Evolutionary conservation across 2,797 vertebrate species (phyloP).

Genomic region (Vultur gryphus): DNA sequence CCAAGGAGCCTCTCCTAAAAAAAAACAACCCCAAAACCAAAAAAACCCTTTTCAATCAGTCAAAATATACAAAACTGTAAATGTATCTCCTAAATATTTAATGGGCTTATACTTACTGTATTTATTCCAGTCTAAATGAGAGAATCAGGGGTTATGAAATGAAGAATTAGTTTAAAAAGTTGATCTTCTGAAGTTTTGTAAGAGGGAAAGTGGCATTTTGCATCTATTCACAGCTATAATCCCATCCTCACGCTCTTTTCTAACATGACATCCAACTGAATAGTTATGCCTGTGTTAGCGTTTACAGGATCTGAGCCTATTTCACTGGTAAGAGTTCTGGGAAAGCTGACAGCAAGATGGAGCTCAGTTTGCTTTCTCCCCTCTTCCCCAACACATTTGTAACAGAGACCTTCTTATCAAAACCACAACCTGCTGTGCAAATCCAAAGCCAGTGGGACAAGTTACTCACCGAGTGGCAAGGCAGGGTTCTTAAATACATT

Average conservation of each 20-base stretch:
- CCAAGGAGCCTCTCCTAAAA: constrained; percentile 85
- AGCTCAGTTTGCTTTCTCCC: neutral
- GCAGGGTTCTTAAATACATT: constrained; percentile 92
- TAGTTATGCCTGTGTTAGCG: neutral
- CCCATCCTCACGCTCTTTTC: neutral
- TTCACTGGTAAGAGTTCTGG: neutral
- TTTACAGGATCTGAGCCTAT: neutral
- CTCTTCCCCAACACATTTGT: neutral
- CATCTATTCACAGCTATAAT: neutral
- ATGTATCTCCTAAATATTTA: neutral
- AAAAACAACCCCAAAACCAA: neutral
- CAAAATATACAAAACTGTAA: neutral
- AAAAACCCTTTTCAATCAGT: neutral
- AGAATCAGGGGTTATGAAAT: neutral
- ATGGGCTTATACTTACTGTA: neutral
- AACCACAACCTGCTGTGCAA: neutral
- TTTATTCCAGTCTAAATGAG: neutral
- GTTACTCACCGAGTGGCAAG: constrained; percentile 85
- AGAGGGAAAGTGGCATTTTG: neutral
- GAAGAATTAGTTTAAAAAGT: neutral
- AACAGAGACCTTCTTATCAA: neutral
- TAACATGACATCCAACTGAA: neutral
- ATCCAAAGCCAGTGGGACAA: neutral
- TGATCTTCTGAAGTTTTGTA: neutral
- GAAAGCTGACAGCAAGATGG: neutral